Percentiles rank a stretch among this genome's conserved stretches.
Conservation (phyloP, 2,888 invertebrate species). For the Baronia brevicornis region DNA sequence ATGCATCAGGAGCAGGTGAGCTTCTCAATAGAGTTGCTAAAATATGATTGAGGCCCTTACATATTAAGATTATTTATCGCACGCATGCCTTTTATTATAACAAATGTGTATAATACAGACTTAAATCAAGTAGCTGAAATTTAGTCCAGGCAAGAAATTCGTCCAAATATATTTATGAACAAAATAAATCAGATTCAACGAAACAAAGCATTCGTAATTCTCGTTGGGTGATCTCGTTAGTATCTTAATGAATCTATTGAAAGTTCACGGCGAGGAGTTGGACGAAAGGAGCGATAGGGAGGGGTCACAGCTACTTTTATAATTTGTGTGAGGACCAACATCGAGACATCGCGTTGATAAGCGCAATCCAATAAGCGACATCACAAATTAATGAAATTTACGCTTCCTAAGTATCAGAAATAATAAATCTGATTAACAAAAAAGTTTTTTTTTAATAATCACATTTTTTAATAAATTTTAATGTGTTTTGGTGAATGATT, state of each 20-base stretch:
- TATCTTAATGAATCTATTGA: slow-evolving; percentile 74
- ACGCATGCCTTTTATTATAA: too few species aligned
- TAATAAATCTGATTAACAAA: too few species aligned
- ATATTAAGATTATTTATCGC: too few species aligned
- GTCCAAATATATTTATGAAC: slow-evolving; percentile 34
- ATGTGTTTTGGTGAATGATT: too few species aligned
- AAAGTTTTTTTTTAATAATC: too few species aligned
- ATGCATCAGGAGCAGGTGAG: too few species aligned
- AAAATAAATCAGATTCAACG: slow-evolving; percentile 65
- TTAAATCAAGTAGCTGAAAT: slow-evolving; percentile 1
- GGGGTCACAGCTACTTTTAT: slow-evolving; percentile 58
- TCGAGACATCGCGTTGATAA: slow-evolving; percentile 24
- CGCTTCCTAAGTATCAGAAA: too few species aligned
- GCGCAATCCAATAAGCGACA: slow-evolving; percentile 43
- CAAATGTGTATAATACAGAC: too few species aligned
- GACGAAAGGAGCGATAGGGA: slow-evolving; percentile 51
- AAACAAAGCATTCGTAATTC: slow-evolving; percentile 69
- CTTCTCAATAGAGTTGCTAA: too few species aligned
- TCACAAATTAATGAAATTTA: too few species aligned
- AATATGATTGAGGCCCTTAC: too few species aligned
- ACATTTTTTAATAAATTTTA: too few species aligned
- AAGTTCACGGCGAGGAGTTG: slow-evolving; percentile 58
- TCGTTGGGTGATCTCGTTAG: slow-evolving; percentile 68
- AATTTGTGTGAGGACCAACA: slow-evolving; percentile 53
- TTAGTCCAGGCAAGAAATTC: background rate